These are phyloP conservation scores for Dromaius novaehollandiae DNA, from an alignment of 2,113 vertebrate genomes.

Conservation along the genomic window DNA sequence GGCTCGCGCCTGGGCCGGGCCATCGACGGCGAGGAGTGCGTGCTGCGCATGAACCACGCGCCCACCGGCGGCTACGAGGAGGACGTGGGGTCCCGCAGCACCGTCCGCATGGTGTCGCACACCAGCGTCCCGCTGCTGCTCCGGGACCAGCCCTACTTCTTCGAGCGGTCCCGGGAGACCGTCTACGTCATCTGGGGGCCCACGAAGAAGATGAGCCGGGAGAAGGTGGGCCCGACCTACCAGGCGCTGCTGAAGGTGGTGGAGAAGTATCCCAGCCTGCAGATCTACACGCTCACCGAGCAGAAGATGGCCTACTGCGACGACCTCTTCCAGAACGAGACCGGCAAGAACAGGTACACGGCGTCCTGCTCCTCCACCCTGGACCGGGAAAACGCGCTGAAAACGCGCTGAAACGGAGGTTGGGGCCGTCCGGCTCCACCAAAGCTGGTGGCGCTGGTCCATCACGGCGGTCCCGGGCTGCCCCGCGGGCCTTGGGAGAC, in stretches of 20 bases:
- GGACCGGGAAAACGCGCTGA: not conserved
- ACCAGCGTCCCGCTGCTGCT: conserved; percentile 89
- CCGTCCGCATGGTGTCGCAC: conserved; percentile 89
- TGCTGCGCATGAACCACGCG: conserved; percentile 94
- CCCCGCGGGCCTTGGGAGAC: not conserved
- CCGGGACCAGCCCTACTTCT: conserved; percentile 84
- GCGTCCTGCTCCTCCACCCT: too few species aligned
- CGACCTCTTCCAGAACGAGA: conserved; percentile 89
- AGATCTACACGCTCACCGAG: conserved; percentile 86
- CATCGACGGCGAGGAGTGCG: conserved; percentile 84
- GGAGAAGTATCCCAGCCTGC: conserved; percentile 76
- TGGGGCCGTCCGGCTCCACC: not conserved
- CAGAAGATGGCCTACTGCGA: conserved; percentile 89
- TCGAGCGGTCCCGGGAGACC: conserved; percentile 81
- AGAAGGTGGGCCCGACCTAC: conserved; percentile 82
- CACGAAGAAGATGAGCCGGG: conserved; percentile 84
- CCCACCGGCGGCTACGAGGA: conserved; percentile 85
- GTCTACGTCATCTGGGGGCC: conserved; percentile 93
- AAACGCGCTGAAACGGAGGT: not conserved
- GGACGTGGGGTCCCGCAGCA: conserved; percentile 87
- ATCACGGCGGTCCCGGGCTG: too few species aligned
- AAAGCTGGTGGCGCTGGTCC: not conserved
- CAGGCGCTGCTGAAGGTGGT: conserved; percentile 78
- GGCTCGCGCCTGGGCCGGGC: conserved; percentile 78
- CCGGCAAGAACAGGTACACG: conserved; percentile 91